phyloP scores from a whole-genome alignment of 2,797 vertebrate species.

The Nannoperca obscura region DNA sequence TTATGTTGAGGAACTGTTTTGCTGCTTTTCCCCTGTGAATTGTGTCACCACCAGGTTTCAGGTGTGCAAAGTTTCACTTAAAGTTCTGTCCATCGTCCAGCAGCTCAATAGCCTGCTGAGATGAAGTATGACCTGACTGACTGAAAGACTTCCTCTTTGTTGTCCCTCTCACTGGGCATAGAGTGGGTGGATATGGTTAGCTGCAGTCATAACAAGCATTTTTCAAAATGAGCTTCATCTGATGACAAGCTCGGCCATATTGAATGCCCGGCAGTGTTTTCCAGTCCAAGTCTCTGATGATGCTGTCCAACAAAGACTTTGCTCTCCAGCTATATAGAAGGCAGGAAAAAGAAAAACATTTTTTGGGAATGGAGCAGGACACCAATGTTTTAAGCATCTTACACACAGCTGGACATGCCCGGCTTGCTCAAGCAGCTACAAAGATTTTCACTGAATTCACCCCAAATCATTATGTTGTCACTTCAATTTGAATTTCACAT shows the following conservation, averaged over 20 bases:
- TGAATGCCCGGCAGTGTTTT: slow-evolving; percentile 74
- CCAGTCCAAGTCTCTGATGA: slow-evolving; percentile 68
- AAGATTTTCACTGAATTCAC: slow-evolving; percentile 63
- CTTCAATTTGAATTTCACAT: slow-evolving; percentile 71
- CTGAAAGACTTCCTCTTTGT: slow-evolving; percentile 74
- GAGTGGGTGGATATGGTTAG: slow-evolving; percentile 74
- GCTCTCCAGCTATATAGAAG: slow-evolving; percentile 36
- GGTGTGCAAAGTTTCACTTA: slow-evolving; percentile 28
- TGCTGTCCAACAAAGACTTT: slow-evolving; percentile 68
- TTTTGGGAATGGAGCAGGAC: slow-evolving; percentile 53
- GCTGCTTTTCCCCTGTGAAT: neutral
- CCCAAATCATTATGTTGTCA: slow-evolving; percentile 77
- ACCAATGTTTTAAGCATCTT: slow-evolving; percentile 49
- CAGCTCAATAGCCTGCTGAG: slow-evolving; percentile 60
- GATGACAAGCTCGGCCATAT: slow-evolving; percentile 78
- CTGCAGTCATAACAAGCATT: slow-evolving; percentile 81
- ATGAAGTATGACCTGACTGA: slow-evolving; percentile 68
- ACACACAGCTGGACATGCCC: slow-evolving; percentile 47
- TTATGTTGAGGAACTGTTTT: neutral
- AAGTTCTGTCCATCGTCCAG: slow-evolving; percentile 50
- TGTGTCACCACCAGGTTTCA: slow-evolving; percentile 23
- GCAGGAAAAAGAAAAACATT: slow-evolving; percentile 49
- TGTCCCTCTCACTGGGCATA: slow-evolving; percentile 65
- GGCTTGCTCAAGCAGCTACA: slow-evolving; percentile 61
- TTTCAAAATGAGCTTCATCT: slow-evolving; percentile 77